phyloP scores from a whole-genome alignment of 2,797 vertebrate species.

The Microcaecilia unicolor region DNA sequence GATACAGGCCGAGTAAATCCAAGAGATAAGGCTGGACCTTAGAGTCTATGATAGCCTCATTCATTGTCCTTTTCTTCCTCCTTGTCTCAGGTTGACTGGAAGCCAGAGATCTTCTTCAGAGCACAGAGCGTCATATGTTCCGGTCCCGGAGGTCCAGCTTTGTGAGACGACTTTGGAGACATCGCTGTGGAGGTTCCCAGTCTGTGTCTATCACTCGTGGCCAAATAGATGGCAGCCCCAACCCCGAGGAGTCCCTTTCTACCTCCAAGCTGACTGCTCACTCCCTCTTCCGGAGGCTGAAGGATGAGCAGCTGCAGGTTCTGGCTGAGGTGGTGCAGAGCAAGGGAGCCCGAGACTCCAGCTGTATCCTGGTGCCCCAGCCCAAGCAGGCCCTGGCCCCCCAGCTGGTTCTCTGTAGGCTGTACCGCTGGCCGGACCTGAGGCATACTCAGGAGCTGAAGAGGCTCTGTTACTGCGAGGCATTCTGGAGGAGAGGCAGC shows the following conservation, averaged over 20 bases:
- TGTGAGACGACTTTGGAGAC: constrained; percentile 34
- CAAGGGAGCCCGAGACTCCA: constrained; percentile 7
- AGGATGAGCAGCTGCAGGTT: constrained; percentile 36
- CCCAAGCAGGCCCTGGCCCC: constrained; percentile 17
- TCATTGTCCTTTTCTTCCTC: background rate
- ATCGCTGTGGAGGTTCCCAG: too few relatives aligned
- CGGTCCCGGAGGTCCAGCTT: constrained; percentile 17
- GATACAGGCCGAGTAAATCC: too few relatives aligned
- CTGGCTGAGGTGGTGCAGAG: constrained; percentile 38
- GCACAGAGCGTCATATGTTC: constrained; percentile 28
- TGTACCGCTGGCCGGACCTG: constrained; percentile 45
- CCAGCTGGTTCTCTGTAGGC: constrained; percentile 34
- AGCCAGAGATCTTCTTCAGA: background rate
- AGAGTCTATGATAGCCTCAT: too few relatives aligned
- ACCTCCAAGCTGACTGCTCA: constrained; percentile 12
- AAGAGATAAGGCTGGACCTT: too few relatives aligned
- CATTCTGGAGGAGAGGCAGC: background rate
- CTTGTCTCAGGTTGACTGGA: background rate
- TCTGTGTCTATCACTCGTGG: background rate
- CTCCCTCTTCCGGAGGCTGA: constrained; percentile 45
- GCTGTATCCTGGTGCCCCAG: constrained; percentile 19
- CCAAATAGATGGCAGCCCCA: background rate
- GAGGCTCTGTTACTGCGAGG: constrained; percentile 22
- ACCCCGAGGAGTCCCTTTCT: constrained; percentile 11
- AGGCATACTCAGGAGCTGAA: constrained; percentile 29